Evolutionary conservation across 2,113 vertebrate genomes (phyloP), one percentile per base, ranked within the genome.

Genomic region (Nibea coibor): DNA sequence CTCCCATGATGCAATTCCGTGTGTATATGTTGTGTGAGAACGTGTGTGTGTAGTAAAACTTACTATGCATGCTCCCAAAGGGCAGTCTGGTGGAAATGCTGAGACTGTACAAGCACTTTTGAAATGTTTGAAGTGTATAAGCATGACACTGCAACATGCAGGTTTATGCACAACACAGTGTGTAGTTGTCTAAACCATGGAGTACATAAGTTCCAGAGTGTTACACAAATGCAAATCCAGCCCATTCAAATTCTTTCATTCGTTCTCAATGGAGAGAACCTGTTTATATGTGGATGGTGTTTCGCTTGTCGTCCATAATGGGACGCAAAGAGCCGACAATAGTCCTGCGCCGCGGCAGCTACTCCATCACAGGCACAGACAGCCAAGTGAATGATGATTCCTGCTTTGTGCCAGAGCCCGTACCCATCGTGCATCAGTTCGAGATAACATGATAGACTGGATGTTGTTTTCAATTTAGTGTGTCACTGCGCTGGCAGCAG

Each of bases 301-400:
- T 72, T 65, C 65, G 65, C 69, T 76, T 71, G 82, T 81, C 78
- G 57, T 48, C 51, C 81, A 81, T 86, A 88, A 91, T 81, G 69
- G 75, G 79, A 73, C n/a, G 68, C 61, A 72, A 68, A 72, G 79
- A 80, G 63, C 35, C n/a, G 71, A 75, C 69, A 68, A 83, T 71
- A 64, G 81, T 84, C 72, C 75, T 28, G 74, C 87, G 62, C 35
- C 56, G 47, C 63, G 24, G 67, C 70, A 59, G 71, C 76, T 53
- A 56, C 70, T 92, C 88, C 76, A 90, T 91, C 88, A 90, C 86
- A 69, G 78, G 77, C 84, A 75, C 67, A 69, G 71, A 35, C 78
- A 51, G 77, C 45, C 42, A 19, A 35, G 78, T 88, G 85, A 91
- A 59, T 66, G 76, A 91, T 91, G 88, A 67, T 78, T 45, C 58